Evolutionary conservation across 2,797 vertebrate species (phyloP).

Genomic region (Ptychobarbus kaznakovi): DNA sequence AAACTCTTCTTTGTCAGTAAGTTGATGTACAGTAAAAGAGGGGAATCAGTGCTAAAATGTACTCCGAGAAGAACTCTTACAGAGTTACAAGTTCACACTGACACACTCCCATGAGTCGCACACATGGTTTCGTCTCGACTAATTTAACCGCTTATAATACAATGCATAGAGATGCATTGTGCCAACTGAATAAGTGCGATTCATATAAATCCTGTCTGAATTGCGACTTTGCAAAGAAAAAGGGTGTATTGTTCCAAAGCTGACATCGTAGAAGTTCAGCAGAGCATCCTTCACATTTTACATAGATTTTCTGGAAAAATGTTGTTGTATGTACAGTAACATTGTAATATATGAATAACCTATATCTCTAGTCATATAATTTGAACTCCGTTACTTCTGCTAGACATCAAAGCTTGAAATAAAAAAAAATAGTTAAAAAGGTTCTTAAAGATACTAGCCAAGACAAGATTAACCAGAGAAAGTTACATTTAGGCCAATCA

Average conservation of each 20-base stretch:
- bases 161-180: conserved; percentile 32
- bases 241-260: conserved; percentile 9
- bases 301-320: not conserved
- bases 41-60: not conserved
- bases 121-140: not conserved
- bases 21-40: not conserved
- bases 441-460: not conserved
- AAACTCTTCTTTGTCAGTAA: not conserved
- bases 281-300: not conserved
- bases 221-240: not conserved
- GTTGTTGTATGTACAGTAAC: not conserved
- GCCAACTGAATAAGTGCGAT: not conserved
- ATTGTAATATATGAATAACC: not conserved
- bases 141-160: conserved; percentile 10
- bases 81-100: not conserved
- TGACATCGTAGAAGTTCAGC: not conserved
- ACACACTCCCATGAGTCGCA: not conserved
- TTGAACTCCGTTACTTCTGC: not conserved
- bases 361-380: not conserved
- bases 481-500: not conserved
- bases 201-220: conserved; percentile 12
- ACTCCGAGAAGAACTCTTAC: not conserved
- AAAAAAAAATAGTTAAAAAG: not conserved
- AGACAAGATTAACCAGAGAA: conserved; percentile 5
- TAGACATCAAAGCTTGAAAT: not conserved